Evolutionary conservation across 2,888 invertebrate species (phyloP).

Genomic region (Sarcophaga carnaria): DNA sequence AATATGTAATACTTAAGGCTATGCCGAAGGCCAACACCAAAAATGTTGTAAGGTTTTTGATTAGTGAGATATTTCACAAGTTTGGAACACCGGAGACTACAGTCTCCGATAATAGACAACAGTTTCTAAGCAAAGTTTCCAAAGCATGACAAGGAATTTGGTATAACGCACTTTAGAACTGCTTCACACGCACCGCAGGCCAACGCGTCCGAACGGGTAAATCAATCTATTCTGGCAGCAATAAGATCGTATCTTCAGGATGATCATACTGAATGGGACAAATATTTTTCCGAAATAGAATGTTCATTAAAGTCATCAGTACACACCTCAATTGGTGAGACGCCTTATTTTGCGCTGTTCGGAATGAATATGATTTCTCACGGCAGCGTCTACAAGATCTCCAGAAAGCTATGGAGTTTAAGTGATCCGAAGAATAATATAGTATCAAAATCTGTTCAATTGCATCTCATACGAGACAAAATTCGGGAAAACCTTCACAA

Average conservation of each 20-base stretch:
- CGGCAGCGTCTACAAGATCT: neutral
- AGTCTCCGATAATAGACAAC: neutral
- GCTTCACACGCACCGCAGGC: neutral
- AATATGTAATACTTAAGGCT: neutral
- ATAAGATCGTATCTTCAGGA: neutral
- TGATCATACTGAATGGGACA: conserved; percentile 1
- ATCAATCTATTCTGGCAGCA: conserved; percentile 56
- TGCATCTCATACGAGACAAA: neutral
- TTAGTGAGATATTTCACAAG: neutral
- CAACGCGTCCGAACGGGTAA: conserved; percentile 74
- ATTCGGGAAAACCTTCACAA: neutral
- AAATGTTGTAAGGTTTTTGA: neutral
- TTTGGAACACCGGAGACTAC: neutral
- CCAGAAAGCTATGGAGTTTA: neutral
- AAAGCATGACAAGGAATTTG: neutral
- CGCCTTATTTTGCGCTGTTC: conserved; percentile 48
- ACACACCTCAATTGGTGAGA: conserved; percentile 45
- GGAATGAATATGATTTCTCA: conserved; percentile 40
- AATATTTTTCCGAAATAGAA: conserved; percentile 1
- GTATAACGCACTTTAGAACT: neutral
- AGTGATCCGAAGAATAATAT: neutral
- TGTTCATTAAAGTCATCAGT: conserved; percentile 35
- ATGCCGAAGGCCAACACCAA: neutral
- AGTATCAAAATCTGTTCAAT: neutral
- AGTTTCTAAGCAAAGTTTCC: neutral